Conservation (phyloP, 2,888 invertebrate genomes). For the Pterostichus madidus region DNA sequence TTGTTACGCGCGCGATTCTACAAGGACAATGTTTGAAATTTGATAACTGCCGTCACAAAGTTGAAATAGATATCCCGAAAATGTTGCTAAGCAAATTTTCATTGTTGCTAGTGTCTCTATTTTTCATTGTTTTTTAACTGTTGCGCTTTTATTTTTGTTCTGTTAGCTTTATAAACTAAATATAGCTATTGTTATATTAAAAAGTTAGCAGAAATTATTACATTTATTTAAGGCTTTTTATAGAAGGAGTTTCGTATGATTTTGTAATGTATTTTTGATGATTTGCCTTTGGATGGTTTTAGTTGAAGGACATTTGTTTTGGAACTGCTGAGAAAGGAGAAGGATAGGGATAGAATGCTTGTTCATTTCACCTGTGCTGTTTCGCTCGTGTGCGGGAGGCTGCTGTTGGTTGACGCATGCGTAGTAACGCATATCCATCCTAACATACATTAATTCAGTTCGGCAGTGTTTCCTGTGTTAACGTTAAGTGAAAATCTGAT, state of each 20-base stretch:
- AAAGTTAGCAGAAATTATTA: background rate
- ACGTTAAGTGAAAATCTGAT: conserved; percentile 72
- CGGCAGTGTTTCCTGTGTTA: conserved; percentile 76
- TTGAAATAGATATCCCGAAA: conserved; percentile 26
- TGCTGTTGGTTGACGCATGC: conserved; percentile 69
- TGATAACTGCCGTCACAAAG: conserved; percentile 38
- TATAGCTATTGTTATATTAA: background rate
- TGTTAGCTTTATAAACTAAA: background rate
- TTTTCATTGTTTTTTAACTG: conserved; percentile 39
- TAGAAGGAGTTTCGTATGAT: background rate
- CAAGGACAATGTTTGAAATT: conserved; percentile 50
- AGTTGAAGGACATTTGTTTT: conserved; percentile 3
- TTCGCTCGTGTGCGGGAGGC: conserved; percentile 47
- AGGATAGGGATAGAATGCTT: conserved; percentile 5
- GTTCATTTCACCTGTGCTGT: conserved; percentile 40
- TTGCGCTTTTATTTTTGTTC: background rate
- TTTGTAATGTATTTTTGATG: conserved; percentile 12
- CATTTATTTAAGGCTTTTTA: background rate
- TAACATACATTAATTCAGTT: conserved; percentile 75
- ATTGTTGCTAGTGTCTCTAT: background rate
- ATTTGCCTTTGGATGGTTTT: conserved; percentile 9
- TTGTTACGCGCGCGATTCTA: conserved; percentile 54
- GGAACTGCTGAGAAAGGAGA: conserved; percentile 7
- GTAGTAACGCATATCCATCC: conserved; percentile 71
- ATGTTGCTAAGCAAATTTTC: conserved; percentile 20